Evolutionary conservation across 2,888 invertebrate genomes (phyloP).

Genomic region (Opisthograptis luteolata): DNA sequence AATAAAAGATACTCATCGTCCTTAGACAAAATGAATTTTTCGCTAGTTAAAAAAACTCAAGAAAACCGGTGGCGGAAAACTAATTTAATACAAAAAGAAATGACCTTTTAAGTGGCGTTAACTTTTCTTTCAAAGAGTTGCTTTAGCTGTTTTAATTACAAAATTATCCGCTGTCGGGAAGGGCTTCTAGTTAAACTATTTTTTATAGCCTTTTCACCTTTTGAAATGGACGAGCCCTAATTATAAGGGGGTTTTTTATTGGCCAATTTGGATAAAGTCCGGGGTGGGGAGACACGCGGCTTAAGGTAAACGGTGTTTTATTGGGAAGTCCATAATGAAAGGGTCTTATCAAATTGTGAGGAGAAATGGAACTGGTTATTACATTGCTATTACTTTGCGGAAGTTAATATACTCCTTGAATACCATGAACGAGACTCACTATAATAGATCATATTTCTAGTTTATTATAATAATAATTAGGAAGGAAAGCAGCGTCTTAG

Average conservation of each 20-base stretch:
- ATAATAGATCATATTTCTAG: too few relatives aligned
- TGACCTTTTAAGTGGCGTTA: conserved; percentile 23
- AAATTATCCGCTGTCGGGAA: conserved; percentile 21
- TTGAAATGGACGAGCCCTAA: conserved; percentile 16
- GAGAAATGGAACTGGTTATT: too few relatives aligned
- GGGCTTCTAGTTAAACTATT: conserved; percentile 19
- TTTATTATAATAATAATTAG: too few relatives aligned
- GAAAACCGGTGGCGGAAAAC: conserved; percentile 9
- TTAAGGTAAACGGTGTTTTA: background rate
- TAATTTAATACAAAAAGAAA: conserved; percentile 23
- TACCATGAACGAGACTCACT: too few relatives aligned
- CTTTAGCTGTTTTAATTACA: conserved; percentile 33
- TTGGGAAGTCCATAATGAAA: background rate
- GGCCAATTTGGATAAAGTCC: conserved; percentile 20
- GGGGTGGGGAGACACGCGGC: background rate
- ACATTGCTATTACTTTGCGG: too few relatives aligned
- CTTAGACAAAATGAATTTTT: background rate
- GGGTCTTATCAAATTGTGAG: too few relatives aligned
- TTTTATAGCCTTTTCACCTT: conserved; percentile 18
- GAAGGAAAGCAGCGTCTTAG: too few relatives aligned
- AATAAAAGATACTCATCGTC: too few relatives aligned
- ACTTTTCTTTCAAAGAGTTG: conserved; percentile 26
- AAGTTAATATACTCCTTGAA: too few relatives aligned
- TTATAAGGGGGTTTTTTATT: conserved; percentile 20
- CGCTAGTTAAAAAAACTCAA: background rate